Conservation (phyloP, 2,888 invertebrate species). For the Catocala sponsa region DNA sequence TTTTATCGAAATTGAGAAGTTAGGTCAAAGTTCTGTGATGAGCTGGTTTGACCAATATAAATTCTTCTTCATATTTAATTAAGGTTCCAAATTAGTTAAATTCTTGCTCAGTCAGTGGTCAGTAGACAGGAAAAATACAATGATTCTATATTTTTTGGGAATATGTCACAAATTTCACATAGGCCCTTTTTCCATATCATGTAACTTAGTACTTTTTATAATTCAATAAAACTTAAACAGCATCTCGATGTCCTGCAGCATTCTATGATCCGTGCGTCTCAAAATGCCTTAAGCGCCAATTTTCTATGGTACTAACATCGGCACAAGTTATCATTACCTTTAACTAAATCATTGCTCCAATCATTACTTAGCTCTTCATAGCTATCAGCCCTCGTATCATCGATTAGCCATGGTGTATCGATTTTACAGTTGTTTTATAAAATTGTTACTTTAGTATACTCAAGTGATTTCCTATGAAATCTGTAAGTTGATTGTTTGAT, state of each 20-base stretch:
- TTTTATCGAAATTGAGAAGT: background rate
- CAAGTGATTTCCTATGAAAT: slow-evolving; percentile 41
- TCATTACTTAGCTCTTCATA: background rate
- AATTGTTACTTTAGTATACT: slow-evolving; percentile 27
- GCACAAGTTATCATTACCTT: slow-evolving; percentile 26
- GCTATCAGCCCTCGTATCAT: slow-evolving; percentile 27
- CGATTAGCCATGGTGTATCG: slow-evolving; percentile 48
- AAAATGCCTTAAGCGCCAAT: slow-evolving; percentile 37
- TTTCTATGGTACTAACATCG: slow-evolving; percentile 33
- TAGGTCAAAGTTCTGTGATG: no score
- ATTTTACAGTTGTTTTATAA: slow-evolving; percentile 44
- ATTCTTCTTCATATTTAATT: background rate
- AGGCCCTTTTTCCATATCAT: no score
- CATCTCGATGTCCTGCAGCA: background rate
- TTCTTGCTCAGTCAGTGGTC: no score
- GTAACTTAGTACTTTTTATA: background rate
- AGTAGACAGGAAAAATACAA: no score
- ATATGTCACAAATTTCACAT: no score
- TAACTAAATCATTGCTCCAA: slow-evolving; percentile 12
- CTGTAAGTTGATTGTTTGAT: slow-evolving; percentile 23
- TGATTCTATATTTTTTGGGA: no score
- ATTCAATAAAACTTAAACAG: background rate
- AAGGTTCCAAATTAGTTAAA: no score
- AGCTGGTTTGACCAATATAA: no score
- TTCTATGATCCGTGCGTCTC: no score